These are phyloP conservation scores for Hipposideros armiger DNA, from an alignment of 2,113 vertebrate genomes.

Conservation along the genomic window DNA sequence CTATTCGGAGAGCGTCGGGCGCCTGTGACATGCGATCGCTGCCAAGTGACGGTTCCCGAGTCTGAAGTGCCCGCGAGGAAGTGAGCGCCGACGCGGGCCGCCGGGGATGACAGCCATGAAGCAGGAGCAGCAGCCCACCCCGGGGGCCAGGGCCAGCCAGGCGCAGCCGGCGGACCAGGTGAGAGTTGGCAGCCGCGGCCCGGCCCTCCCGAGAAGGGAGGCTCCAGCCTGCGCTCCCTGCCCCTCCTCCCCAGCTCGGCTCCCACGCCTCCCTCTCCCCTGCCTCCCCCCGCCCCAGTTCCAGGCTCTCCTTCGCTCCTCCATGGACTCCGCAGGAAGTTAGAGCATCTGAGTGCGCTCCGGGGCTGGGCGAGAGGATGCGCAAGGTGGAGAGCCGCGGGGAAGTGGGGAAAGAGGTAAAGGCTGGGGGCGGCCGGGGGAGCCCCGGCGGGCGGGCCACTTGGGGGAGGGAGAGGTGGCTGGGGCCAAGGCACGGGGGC, in stretches of 20 bases:
- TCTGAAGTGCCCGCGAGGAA: constrained; percentile 84
- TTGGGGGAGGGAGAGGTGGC: neutral
- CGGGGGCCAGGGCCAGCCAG: constrained; percentile 88
- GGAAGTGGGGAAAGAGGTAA: constrained; percentile 57
- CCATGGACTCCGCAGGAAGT: constrained; percentile 80
- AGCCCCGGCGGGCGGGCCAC: neutral
- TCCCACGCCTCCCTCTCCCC: constrained; percentile 51
- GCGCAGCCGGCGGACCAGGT: constrained; percentile 91
- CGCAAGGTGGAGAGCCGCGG: constrained; percentile 57
- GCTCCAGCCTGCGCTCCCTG: neutral
- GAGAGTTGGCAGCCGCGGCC: constrained; percentile 66
- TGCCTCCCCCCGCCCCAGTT: neutral
- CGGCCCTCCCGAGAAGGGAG: neutral
- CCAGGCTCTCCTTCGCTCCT: neutral
- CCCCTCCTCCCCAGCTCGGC: neutral
- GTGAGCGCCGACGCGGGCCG: constrained; percentile 61
- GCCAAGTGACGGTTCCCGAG: constrained; percentile 83
- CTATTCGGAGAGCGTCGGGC: constrained; percentile 75
- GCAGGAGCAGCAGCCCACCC: constrained; percentile 87
- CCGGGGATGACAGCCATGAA: constrained; percentile 94
- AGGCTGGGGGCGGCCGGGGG: neutral
- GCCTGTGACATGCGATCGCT: constrained; percentile 83
- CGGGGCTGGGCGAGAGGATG: constrained; percentile 72
- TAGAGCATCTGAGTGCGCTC: constrained; percentile 59
- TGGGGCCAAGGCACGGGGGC: neutral